Base-by-base conservation (phyloP, 2,113 vertebrate genomes). In the Aegypius monachus region DNA sequence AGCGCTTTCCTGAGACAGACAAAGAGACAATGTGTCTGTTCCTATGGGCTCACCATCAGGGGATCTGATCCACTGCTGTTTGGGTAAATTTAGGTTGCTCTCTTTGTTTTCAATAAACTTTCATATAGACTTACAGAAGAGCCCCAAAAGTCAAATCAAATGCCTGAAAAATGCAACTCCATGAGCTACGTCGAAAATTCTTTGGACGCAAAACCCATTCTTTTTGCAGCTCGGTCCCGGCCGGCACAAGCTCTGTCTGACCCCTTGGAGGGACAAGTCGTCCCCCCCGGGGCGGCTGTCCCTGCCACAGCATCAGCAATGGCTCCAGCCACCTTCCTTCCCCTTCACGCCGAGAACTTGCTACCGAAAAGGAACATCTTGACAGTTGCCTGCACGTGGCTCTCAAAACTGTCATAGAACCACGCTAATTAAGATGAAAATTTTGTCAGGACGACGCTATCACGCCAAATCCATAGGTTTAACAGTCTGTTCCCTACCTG, bases 91-190 rank as follows among this genome's bases (percentile, higher is more conserved):
- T 32, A 85, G 61, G 75, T 59, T 59, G 27, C 58, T 93, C 81
- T 58, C 73, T 88, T 65, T 89, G 55, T 66, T 93, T 95, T 90
- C 92, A 67, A 13, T 66, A 15, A 79, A 84, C 7, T 10, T 38
- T 62, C 27, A 47, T 26, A 75, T 6, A 83, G 77, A 21, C 73
- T 86, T 90, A 48, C 0, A 23, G 86, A 89, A 53, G 21, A 71
- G 87, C n/a, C 53, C 26, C 72, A 61, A 93, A 95, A 96, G 86
- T 59, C 90, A 71, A 78, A 91, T 77, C 55, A 12, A 38, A 19
- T 10, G 12, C 50, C 94, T 92, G 78, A 83, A 92, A 89, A 91
- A 95, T 11, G 72, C 91, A 96, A 63, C 93, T 90, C 74, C 50
- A 36, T 16, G 67, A 96, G 79, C 70, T 93, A 63, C 52, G 88